These are phyloP conservation scores for Synanthedon formicaeformis DNA, from an alignment of 2,888 invertebrate genomes.

Conservation along the genomic window DNA sequence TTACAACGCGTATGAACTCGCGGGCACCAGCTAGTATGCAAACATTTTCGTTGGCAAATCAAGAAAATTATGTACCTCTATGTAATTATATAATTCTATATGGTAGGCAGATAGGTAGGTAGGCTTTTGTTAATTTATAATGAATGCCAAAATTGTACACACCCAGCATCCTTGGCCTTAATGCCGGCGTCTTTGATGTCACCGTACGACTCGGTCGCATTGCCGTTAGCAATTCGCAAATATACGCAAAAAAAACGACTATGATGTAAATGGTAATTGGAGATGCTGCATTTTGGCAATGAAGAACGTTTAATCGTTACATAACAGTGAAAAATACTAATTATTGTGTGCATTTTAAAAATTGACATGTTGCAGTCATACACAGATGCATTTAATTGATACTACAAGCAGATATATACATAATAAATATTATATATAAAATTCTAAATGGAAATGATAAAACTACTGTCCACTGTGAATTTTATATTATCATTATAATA, in stretches of 20 bases:
- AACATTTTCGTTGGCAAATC: too few species aligned
- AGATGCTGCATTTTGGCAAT: constrained; percentile 1
- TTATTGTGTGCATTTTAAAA: background rate
- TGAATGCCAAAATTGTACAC: constrained; percentile 49
- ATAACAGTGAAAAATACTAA: constrained; percentile 8
- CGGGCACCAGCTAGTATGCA: too few species aligned
- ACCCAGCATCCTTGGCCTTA: constrained; percentile 52
- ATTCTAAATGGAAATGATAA: too few species aligned
- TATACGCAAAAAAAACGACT: constrained; percentile 38
- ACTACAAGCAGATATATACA: too few species aligned
- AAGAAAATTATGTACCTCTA: background rate
- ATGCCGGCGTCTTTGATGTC: constrained; percentile 51
- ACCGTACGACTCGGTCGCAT: constrained; percentile 22
- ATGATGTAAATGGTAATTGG: constrained; percentile 35
- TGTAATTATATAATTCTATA: constrained; percentile 39
- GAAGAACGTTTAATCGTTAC: background rate
- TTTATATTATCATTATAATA: too few species aligned
- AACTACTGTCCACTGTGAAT: too few species aligned
- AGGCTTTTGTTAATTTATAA: constrained; percentile 48
- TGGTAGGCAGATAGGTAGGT: constrained; percentile 18
- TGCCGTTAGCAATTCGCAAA: constrained; percentile 51
- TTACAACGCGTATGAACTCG: too few species aligned
- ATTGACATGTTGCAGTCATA: constrained; percentile 9
- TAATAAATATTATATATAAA: too few species aligned
- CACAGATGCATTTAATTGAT: too few species aligned